These are phyloP conservation scores for Melinopterus prodromus DNA, from an alignment of 2,888 invertebrate species.

Conservation along the genomic window DNA sequence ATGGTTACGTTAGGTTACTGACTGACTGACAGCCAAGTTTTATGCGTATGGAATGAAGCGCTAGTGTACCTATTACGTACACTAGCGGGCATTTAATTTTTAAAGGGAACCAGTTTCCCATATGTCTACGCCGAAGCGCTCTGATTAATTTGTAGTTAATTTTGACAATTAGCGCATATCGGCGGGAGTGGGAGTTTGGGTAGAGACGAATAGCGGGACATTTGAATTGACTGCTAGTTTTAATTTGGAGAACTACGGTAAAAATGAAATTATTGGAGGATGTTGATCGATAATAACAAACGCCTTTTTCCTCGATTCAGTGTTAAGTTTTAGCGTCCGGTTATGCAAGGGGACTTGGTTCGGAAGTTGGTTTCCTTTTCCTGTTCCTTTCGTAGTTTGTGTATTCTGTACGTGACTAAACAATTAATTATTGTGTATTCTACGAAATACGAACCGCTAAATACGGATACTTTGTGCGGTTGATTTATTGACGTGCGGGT, in stretches of 20 bases:
- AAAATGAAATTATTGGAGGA: too few relatives aligned
- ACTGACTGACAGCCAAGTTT: not conserved
- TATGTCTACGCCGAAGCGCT: not conserved
- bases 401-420: slow-evolving; percentile 4
- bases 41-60: not conserved
- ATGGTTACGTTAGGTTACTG: not conserved
- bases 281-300: not conserved
- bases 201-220: too few relatives aligned
- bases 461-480: not conserved
- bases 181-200: not conserved
- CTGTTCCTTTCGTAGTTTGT: slow-evolving; percentile 36
- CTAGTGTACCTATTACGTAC: not conserved
- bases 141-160: not conserved
- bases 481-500: not conserved
- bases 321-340: not conserved
- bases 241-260: too few relatives aligned
- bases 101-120: not conserved
- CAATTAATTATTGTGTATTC: slow-evolving; percentile 4
- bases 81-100: not conserved
- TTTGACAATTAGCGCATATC: not conserved
- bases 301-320: not conserved
- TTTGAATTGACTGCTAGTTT: too few relatives aligned
- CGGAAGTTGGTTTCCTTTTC: slow-evolving; percentile 33
- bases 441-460: not conserved
- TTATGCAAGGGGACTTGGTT: not conserved